Percentiles rank a stretch among this genome's conserved stretches.
These are phyloP conservation scores for Drosophila falleni DNA, from an alignment of 2,888 invertebrate species.

Conservation along the genomic window DNA sequence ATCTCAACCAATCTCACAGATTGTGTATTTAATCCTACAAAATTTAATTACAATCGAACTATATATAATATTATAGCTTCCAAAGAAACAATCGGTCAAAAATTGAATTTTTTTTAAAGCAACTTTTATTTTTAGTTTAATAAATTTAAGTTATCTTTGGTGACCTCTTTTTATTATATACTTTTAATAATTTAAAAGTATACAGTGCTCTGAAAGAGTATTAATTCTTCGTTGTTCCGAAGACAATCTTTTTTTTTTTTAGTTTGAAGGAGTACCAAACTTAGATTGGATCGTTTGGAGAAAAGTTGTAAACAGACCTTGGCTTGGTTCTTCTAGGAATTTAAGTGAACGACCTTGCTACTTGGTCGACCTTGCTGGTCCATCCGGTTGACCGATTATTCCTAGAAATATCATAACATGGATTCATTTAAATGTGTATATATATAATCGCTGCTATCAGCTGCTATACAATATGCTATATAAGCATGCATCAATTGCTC, in stretches of 20 bases:
- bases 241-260: neutral
- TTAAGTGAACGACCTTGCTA: slow-evolving; percentile 2
- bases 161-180: too few species aligned
- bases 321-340: slow-evolving; percentile 18
- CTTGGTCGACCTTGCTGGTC: neutral
- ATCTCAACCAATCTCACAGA: too few species aligned
- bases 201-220: neutral
- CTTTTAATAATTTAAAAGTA: too few species aligned
- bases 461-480: slow-evolving; percentile 36
- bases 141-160: too few species aligned
- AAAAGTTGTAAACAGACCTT: slow-evolving; percentile 18
- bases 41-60: too few species aligned
- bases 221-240: neutral
- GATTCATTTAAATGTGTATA: neutral
- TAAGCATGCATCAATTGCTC: slow-evolving; percentile 26
- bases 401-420: slow-evolving; percentile 11
- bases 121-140: too few species aligned
- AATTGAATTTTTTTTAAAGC: too few species aligned
- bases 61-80: too few species aligned
- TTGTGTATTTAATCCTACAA: too few species aligned
- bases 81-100: too few species aligned
- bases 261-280: neutral
- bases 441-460: slow-evolving; percentile 32
- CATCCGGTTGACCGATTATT: slow-evolving; percentile 18
- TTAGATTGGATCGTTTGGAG: neutral